Conservation (phyloP, 2,797 vertebrate species). For the Lagorchestes hirsutus region DNA sequence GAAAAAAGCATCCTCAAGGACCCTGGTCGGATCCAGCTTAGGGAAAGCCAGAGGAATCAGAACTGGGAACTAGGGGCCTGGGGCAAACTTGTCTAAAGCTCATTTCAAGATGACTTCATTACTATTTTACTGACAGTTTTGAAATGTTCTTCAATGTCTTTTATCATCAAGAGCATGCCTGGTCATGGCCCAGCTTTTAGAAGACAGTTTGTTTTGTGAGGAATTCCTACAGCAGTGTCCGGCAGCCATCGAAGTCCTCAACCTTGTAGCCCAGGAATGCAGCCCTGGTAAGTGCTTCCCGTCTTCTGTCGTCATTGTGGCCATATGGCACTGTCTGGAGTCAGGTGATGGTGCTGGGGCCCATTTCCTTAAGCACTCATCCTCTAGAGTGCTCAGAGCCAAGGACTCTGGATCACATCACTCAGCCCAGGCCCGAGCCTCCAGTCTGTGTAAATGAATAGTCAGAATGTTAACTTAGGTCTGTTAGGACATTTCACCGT, state of each 20-base stretch:
- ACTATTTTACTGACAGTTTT: slow-evolving; percentile 69
- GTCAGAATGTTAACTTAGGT: background rate
- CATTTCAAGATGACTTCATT: slow-evolving; percentile 68
- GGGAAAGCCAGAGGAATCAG: slow-evolving; percentile 41
- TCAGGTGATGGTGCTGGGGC: background rate
- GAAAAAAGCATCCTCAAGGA: background rate
- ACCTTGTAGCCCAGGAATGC: slow-evolving; percentile 98
- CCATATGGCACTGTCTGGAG: background rate
- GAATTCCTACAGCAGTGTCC: slow-evolving; percentile 99
- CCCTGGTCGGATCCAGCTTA: background rate
- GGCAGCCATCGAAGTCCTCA: slow-evolving; percentile 97
- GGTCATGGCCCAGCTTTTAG: slow-evolving; percentile 99
- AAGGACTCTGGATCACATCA: background rate
- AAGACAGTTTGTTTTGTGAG: slow-evolving; percentile 99
- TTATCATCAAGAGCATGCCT: slow-evolving; percentile 92
- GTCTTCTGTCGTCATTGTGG: background rate
- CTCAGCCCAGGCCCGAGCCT: background rate
- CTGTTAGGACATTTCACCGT: slow-evolving; percentile 7
- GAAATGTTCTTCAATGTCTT: slow-evolving; percentile 76
- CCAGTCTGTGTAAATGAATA: background rate
- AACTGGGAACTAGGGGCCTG: background rate
- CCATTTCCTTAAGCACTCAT: background rate
- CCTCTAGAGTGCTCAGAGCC: background rate
- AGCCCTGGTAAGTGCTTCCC: slow-evolving; percentile 92
- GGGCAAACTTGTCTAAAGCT: slow-evolving; percentile 57